Evolutionary conservation across 2,797 vertebrate genomes (phyloP).

Genomic region (Lagocephalus sceleratus): DNA sequence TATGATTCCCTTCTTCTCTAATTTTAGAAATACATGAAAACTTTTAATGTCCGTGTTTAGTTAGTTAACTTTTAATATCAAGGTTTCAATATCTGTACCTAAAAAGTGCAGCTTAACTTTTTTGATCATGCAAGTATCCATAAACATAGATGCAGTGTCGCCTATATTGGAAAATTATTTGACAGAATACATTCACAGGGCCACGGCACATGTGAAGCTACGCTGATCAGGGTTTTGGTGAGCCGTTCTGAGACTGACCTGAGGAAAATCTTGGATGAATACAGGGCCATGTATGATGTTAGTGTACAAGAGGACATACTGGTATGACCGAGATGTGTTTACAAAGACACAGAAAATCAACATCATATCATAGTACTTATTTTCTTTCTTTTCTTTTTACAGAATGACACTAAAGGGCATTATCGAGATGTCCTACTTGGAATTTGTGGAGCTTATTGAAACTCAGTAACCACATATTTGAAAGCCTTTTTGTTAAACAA

Average conservation of each 20-base stretch:
- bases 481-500: background rate
- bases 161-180: too few relatives aligned
- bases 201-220: slow-evolving; percentile 72
- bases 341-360: background rate
- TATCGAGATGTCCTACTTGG: slow-evolving; percentile 82
- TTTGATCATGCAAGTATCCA: too few relatives aligned
- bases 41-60: too few relatives aligned
- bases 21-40: background rate
- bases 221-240: slow-evolving; percentile 85
- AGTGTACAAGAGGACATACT: slow-evolving; percentile 79
- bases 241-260: slow-evolving; percentile 89
- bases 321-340: slow-evolving; percentile 62
- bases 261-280: slow-evolving; percentile 82
- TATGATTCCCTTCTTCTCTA: background rate
- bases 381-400: slow-evolving; percentile 36
- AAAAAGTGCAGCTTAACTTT: too few relatives aligned
- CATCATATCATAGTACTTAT: background rate
- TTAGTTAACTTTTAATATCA: too few relatives aligned
- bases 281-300: slow-evolving; percentile 74
- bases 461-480: slow-evolving; percentile 5
- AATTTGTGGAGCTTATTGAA: slow-evolving; percentile 79
- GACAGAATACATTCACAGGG: slow-evolving; percentile 65
- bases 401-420: slow-evolving; percentile 87
- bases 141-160: background rate
- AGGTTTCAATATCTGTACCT: too few relatives aligned